A percentile compares a stretch with the other conserved stretches of the same genome.
phyloP scores from a whole-genome alignment of 2,888 invertebrate genomes.

The Athrips mouffetella region DNA sequence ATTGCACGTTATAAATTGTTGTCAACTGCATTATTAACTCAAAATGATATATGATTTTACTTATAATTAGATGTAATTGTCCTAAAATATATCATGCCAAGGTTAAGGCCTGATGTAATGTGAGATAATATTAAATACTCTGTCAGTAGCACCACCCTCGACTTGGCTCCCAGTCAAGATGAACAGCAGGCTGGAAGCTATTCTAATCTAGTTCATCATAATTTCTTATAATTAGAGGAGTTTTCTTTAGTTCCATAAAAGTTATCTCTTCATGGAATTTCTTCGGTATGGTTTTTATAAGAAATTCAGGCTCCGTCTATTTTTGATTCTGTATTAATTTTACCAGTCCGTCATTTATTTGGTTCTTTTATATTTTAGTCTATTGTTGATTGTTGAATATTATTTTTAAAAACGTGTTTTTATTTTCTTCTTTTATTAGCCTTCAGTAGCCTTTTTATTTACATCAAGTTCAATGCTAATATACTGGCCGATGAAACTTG shows the following conservation, averaged over 20 bases:
- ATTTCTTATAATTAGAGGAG: background rate
- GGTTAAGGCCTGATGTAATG: conserved; percentile 42
- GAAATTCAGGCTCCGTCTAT: no score
- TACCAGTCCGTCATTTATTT: no score
- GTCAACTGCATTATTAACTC: conserved; percentile 23
- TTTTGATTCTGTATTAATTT: no score
- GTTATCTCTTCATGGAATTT: no score
- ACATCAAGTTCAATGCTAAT: no score
- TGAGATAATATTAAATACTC: conserved; percentile 37
- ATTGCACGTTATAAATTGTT: background rate
- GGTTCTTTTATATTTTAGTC: no score
- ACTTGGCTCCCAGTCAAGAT: conserved; percentile 57
- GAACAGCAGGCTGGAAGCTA: conserved; percentile 39
- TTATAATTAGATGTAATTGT: conserved; percentile 10
- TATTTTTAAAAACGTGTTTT: no score
- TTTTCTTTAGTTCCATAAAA: background rate
- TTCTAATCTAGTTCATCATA: background rate
- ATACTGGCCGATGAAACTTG: no score
- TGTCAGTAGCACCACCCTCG: conserved; percentile 27
- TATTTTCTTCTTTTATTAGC: no score
- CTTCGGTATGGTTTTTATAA: no score
- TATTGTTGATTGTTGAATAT: no score
- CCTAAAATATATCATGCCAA: conserved; percentile 20
- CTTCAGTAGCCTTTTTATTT: no score
- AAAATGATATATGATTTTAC: conserved; percentile 38